Evolutionary conservation across 1,140 invertebrate species (phyloP), one percentile per base, ranked within the genome.

Genomic region (Dreissena rostriformis): DNA sequence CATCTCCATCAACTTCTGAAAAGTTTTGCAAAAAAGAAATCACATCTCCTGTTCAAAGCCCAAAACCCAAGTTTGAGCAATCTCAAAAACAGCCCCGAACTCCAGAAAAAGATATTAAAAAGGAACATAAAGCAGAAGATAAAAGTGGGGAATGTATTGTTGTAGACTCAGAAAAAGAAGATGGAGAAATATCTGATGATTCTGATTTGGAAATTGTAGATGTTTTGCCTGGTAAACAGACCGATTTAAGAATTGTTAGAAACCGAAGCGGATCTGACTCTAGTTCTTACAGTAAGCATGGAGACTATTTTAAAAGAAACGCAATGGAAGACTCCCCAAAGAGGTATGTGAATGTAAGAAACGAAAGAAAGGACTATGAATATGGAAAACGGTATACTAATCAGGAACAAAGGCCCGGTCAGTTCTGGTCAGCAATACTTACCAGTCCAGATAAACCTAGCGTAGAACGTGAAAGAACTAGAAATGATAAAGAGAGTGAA

Each of bases 151-250:
- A 24, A n/a, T 52, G 12, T 12, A 49, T 39, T 71, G 26, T 19
- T 51, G 10, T 29, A 39, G 29, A 28, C 6, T 71, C 68, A 5
- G 80, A 82, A 39, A 63, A 74, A 66, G 80, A 82, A 73, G 80
- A 82, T 82, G 80, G 80, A n/a, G 80, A 82, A 68, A 82, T 82
- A 19, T 73, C 68, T 73, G 80, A 82, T 52, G 80, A 82, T 57
- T 79, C 77, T 24, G 74, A 77, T 61, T 55, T 63, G 12, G 53
- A 24, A 51, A 29, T 26, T 61, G 55, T 29, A 14, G 55, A 65
- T 29, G 28, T 55, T 1, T 1, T 24, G 12, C 17, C 14, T 39
- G 68, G 49, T 49, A 71, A 22, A 51, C 1, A 49, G 17, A 28
- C 7, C 4, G 68, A 39, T 51, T 1, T 12, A 49, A 39, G 68